Evolutionary conservation across 2,888 invertebrate species (phyloP).

Genomic region (Lypha dubia): DNA sequence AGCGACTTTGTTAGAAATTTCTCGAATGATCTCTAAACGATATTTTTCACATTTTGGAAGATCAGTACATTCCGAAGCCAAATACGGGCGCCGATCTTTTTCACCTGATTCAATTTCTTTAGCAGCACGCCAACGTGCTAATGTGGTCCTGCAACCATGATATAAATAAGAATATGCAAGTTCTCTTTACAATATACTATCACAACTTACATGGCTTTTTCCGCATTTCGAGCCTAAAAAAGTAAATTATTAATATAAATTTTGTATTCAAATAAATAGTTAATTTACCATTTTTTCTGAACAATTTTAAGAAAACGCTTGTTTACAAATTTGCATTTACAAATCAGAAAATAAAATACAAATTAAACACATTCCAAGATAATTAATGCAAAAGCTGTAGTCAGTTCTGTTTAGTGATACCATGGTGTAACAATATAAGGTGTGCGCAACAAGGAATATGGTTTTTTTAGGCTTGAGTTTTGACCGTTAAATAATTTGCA

Average conservation of each 20-base stretch:
- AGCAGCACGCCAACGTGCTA: slow-evolving; percentile 99
- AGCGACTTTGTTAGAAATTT: slow-evolving; percentile 98
- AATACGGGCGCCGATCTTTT: slow-evolving; percentile 94
- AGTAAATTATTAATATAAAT: background rate
- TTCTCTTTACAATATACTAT: background rate
- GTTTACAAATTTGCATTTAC: slow-evolving; percentile 20
- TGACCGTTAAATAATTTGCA: too few relatives aligned
- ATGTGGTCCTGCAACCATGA: slow-evolving; percentile 88
- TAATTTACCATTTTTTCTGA: slow-evolving; percentile 67
- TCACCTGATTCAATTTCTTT: slow-evolving; percentile 95
- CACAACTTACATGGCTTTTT: slow-evolving; percentile 96
- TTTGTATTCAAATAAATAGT: background rate
- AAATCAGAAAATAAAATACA: background rate
- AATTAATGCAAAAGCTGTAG: too few relatives aligned
- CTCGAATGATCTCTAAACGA: slow-evolving; percentile 97
- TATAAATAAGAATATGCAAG: background rate
- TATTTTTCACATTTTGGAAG: slow-evolving; percentile 97
- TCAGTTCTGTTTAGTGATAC: too few relatives aligned
- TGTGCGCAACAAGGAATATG: too few relatives aligned
- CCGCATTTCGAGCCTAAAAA: slow-evolving; percentile 95
- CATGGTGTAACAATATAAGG: too few relatives aligned
- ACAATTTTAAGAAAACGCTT: slow-evolving; percentile 47
- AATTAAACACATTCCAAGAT: too few relatives aligned
- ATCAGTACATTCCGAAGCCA: slow-evolving; percentile 97
- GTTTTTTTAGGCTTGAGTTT: too few relatives aligned